Percentiles rank a stretch among this genome's conserved stretches.
Conservation (phyloP, 2,888 invertebrate genomes). For the Calliopum simillimum region DNA sequence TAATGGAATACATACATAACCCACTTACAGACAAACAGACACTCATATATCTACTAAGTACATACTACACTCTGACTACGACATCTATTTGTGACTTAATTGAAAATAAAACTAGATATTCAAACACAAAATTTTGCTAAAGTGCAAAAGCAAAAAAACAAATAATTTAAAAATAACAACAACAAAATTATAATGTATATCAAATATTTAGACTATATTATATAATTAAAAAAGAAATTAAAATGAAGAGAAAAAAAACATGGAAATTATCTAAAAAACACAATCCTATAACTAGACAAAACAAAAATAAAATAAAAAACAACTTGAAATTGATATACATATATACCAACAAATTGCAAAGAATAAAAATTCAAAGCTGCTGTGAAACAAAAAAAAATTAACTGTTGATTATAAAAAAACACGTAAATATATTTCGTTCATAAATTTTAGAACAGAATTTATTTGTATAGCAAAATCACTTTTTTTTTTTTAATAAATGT, state of each 20-base stretch:
- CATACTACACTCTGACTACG: conserved; percentile 3
- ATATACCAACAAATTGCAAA: not conserved
- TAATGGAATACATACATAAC: not conserved
- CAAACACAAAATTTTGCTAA: conserved; percentile 31
- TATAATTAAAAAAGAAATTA: not conserved
- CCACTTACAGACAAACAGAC: conserved; percentile 1
- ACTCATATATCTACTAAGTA: too few relatives aligned
- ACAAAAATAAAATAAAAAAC: too few relatives aligned
- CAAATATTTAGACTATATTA: conserved; percentile 31
- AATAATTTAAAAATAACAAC: conserved; percentile 13
- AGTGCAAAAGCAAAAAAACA: conserved; percentile 47
- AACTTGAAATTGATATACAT: not conserved
- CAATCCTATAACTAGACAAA: conserved; percentile 21
- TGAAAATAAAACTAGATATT: conserved; percentile 38
- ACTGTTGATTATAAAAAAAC: conserved; percentile 26
- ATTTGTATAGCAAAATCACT: too few relatives aligned
- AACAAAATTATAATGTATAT: conserved; percentile 26
- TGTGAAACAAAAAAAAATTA: conserved; percentile 35
- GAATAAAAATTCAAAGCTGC: conserved; percentile 33
- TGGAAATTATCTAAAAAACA: not conserved
- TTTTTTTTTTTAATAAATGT: conserved; percentile 17
- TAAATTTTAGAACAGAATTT: not conserved
- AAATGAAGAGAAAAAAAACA: conserved; percentile 1
- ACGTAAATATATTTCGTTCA: conserved; percentile 24
- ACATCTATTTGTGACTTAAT: conserved; percentile 36